Percentiles rank a stretch among this genome's conserved stretches.
Conservation (phyloP, 2,113 vertebrate genomes). For the Picathartes gymnocephalus region DNA sequence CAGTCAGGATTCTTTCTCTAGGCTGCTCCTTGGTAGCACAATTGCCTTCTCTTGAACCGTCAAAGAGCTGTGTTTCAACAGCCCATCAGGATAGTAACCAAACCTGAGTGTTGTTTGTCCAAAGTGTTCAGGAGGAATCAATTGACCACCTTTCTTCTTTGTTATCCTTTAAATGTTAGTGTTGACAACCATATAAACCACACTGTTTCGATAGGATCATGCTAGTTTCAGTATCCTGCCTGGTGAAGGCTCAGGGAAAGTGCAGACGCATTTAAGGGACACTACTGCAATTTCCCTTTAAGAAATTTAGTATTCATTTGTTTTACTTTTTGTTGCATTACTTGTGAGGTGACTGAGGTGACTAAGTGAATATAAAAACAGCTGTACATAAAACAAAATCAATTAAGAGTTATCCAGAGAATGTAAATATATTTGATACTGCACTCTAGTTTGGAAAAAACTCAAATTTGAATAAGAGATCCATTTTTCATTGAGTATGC, state of each 20-base stretch:
- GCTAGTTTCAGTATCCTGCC: neutral
- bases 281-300: neutral
- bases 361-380: neutral
- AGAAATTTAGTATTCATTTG: neutral
- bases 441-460: neutral
- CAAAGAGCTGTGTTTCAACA: neutral
- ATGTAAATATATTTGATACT: neutral
- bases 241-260: neutral
- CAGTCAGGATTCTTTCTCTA: neutral
- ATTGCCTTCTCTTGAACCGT: neutral
- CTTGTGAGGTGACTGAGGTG: neutral
- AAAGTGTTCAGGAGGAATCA: neutral
- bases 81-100: neutral
- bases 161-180: neutral
- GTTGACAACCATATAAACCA: neutral
- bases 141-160: neutral
- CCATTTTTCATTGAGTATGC: neutral
- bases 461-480: neutral
- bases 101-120: neutral
- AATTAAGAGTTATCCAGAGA: neutral
- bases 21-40: neutral
- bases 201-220: neutral
- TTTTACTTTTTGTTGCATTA: neutral
- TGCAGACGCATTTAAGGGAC: neutral
- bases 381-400: neutral